Evolutionary conservation across 2,888 invertebrate species (phyloP), one percentile per base, ranked within the genome.

Genomic region (Apodemia duryi): DNA sequence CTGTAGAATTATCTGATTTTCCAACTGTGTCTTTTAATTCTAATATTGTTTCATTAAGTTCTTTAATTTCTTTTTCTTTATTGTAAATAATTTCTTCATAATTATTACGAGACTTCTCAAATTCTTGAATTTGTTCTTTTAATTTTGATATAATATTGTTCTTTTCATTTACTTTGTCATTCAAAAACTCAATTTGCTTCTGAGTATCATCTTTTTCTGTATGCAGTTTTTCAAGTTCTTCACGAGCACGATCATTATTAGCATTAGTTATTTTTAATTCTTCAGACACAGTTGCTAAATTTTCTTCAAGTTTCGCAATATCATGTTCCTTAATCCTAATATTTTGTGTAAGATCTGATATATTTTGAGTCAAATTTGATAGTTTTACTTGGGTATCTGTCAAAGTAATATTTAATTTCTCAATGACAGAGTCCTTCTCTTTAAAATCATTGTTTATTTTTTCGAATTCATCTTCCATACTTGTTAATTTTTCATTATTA

Each of bases 51-150:
- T 87, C 82, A 67, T 77, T 84, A 1, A 90, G 72, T 72, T 87
- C 85, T 72, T 88, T 83, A 62, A 90, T 84, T 77, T 86, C 82
- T 75, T 86, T 85, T 62, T 86, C 83, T 77, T 85, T 88, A 28
- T 66, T 72, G 52, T 79, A 79, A 65, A 84, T 73, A 54, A 66
- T 64, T 52, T 63, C 66, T 74, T 80, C 81, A 66, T 76, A 77
- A 65, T 84, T 74, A 13, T 69, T 64, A 52, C 72, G 71, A 10
- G 68, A 43, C 66, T 74, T 78, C 71, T 85, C 79, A 9, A 77
- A 68, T 65, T 83, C 79, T 63, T 80, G 77, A 29, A 82, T 62
- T 32, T 68, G 73, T 10, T 63, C 68, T 5, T 77, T 74, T 2
- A 89, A 64, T 32, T 65, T 71, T 51, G 83, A 77, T 74, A 91